Evolutionary conservation across 1,140 invertebrate genomes (phyloP), one percentile per base, ranked within the genome.

Genomic region (Dryas iulia): DNA sequence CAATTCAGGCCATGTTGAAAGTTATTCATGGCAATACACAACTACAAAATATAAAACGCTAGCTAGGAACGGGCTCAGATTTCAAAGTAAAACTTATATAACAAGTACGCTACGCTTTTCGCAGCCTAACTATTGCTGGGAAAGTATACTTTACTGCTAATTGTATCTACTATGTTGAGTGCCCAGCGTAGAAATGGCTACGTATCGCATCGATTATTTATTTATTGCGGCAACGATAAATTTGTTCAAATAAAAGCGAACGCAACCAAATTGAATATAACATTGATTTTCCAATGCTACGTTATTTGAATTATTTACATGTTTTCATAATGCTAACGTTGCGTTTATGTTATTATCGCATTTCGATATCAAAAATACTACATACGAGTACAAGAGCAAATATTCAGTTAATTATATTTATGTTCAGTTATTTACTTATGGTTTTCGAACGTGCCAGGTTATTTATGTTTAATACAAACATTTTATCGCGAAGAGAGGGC

Each of bases 81-180:
- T 63, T 25, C 21, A 12, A 52, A 53, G 12, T 54, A 23, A 52
- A 63, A 63, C 1, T 62, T 62, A 53, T 63, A 63, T 63, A 63
- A 63, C 47, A 18, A 63, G 35, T 56, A 23, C n/a, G 24, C 23
- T 62, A 53, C 61, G 52, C 30, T 67, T 39, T 60, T 67, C 26
- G 30, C 65, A 67, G 39, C 60, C 31, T 59, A 62, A 65, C 56
- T 56, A 65, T 39, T 69, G 68, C 57, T 25, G 35, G 59, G 24
- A 52, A 63, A 59, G 59, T 73, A 47, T 54, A 61, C 67, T 70
- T 66, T 64, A 70, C 61, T 68, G 57, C 68, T 71, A 74, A 74
- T 68, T 74, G 64, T 74, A 68, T 74, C 68, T n/a, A 74, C 64
- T 66, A 62, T 63, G 60, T 64, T 31, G 25, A 67, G 61, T 56